Evolutionary conservation across 2,797 vertebrate genomes (phyloP).

Genomic region (Buphagus erythrorhynchus): DNA sequence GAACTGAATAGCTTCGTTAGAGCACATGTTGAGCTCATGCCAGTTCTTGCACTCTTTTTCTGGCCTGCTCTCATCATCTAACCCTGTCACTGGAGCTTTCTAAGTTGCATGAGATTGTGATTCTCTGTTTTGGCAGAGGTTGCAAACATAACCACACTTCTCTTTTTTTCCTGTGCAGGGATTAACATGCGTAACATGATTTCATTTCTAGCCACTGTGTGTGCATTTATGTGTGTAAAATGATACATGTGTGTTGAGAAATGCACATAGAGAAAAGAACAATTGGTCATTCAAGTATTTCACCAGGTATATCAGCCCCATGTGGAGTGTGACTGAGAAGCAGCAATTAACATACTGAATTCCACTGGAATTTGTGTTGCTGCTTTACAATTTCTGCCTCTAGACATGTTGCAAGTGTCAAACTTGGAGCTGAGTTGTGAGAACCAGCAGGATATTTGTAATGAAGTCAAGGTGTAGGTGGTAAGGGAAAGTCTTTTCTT

Average conservation of each 20-base stretch:
- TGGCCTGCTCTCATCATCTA: background rate
- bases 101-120: background rate
- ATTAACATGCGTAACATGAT: accelerated
- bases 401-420: background rate
- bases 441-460: constrained; percentile 20
- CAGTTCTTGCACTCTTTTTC: background rate
- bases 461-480: constrained; percentile 23
- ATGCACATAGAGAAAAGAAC: background rate
- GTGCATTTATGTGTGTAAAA: background rate
- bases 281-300: background rate
- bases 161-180: background rate
- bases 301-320: background rate
- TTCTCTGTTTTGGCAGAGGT: background rate
- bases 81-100: background rate
- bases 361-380: background rate
- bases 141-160: background rate
- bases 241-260: background rate
- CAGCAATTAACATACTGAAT: background rate
- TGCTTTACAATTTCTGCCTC: background rate
- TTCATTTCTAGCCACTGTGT: background rate
- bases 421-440: background rate
- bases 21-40: accelerated
- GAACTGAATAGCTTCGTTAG: background rate
- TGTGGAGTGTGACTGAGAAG: background rate
- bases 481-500: constrained; percentile 9